phyloP scores from a whole-genome alignment of 2,797 vertebrate genomes.

The Sebastes taczanowskii region DNA sequence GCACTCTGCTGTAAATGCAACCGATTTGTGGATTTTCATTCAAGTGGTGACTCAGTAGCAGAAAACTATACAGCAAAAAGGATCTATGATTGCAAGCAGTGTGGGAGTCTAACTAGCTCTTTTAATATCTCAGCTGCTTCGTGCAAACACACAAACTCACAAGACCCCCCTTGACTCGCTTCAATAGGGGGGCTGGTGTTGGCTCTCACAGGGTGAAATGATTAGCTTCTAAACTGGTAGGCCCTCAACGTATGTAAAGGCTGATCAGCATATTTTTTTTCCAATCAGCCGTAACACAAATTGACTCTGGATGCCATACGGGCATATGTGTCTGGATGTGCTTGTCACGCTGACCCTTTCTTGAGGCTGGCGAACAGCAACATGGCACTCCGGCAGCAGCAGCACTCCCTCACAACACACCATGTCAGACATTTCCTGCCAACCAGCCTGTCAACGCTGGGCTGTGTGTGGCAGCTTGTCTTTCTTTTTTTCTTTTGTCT shows the following conservation, averaged over 20 bases:
- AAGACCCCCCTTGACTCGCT: background rate
- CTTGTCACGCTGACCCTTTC: constrained; percentile 54
- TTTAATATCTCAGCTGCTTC: constrained; percentile 33
- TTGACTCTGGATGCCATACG: constrained; percentile 45
- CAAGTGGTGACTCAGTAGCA: constrained; percentile 15
- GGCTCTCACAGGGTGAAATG: constrained; percentile 10
- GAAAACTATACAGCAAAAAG: constrained; percentile 13
- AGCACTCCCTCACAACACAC: constrained; percentile 38
- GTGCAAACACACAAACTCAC: constrained; percentile 25
- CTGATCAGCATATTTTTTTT: constrained; percentile 57
- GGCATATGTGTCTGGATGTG: constrained; percentile 38
- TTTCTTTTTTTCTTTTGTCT: constrained; percentile 24
- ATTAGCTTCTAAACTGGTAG: constrained; percentile 24
- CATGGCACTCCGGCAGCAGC: background rate
- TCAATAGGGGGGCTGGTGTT: background rate
- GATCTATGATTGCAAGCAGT: constrained; percentile 9
- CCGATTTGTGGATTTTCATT: constrained; percentile 28
- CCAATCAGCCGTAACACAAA: constrained; percentile 23
- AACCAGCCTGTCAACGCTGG: constrained; percentile 36
- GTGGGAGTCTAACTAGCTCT: constrained; percentile 9
- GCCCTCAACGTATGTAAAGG: constrained; percentile 16
- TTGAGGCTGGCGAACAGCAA: constrained; percentile 35
- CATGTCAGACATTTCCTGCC: constrained; percentile 59
- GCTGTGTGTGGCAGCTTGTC: constrained; percentile 46
- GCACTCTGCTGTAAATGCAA: constrained; percentile 1